phyloP scores from a whole-genome alignment of 1,140 invertebrate genomes.

The Apis dorsata region DNA sequence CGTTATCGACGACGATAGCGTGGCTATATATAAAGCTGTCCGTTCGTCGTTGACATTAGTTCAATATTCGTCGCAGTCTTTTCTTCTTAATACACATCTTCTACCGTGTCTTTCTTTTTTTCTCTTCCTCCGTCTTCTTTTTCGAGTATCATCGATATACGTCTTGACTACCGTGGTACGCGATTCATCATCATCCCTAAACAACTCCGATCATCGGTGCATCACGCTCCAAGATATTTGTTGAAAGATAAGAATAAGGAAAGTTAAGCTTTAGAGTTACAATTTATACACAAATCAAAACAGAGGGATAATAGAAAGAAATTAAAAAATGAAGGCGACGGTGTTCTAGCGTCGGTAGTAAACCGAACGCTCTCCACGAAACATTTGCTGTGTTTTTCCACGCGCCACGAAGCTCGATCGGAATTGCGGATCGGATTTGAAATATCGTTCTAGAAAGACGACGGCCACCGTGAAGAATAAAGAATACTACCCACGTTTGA shows the following conservation, averaged over 20 bases:
- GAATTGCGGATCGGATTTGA: neutral
- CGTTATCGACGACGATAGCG: constrained; percentile 48
- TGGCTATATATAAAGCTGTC: constrained; percentile 62
- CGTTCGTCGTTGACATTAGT: constrained; percentile 53
- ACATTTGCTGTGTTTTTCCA: neutral
- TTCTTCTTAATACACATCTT: neutral
- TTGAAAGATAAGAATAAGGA: neutral
- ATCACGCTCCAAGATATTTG: neutral
- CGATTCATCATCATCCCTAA: neutral
- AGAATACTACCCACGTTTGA: constrained; percentile 29
- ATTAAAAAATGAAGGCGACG: constrained; percentile 48
- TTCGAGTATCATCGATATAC: neutral
- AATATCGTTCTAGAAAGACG: neutral
- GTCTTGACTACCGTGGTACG: constrained; percentile 20
- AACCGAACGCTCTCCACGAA: too few species aligned
- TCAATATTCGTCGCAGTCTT: constrained; percentile 33
- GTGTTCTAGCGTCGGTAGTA: constrained; percentile 48
- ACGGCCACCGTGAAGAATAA: neutral
- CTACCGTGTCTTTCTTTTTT: neutral
- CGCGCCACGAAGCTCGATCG: neutral
- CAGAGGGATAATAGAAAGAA: constrained; percentile 12
- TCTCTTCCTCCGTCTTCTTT: neutral
- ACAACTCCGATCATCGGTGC: neutral
- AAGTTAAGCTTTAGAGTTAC: neutral
- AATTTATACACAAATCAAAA: neutral